Evolutionary conservation across 2,113 vertebrate genomes (phyloP), one percentile per base, ranked within the genome.

Genomic region (Melanerpes formicivorus): DNA sequence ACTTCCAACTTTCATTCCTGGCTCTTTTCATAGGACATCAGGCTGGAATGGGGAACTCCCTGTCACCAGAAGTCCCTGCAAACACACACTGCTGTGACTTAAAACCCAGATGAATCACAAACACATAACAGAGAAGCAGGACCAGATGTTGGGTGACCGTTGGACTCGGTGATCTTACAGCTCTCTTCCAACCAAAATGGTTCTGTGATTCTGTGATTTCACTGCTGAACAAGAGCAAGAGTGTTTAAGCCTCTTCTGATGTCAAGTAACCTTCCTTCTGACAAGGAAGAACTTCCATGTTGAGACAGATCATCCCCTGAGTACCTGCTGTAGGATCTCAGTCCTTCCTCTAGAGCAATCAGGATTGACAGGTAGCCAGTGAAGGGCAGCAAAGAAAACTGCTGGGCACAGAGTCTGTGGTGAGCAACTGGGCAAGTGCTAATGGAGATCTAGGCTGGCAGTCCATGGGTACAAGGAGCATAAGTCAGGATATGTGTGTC

Each of bases 1-100:
- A 58, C 65, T 91, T 91, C 77, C 77, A 91, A 14, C 69, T 83
- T 90, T 67, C 54, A 80, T 64, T 92, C 86, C 90, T 10, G 4
- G 34, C 79, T 59, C 50, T 78, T 86, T 75, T 80, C 72, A 44
- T 58, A 50, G 0, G 0, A 54, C 0, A 1, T 11, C 0, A 2
- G 65, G 54, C 19, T 26, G 44, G 84, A 34, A 0, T 25, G 34
- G 52, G 82, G 91, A 94, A 91, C 84, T 80, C 87, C 70, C 77
- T 88, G 82, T 59, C 87, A 91, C 66, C 46, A 80, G 87, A 50
- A 91, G 81, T 69, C 76, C 80, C 2, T 67, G 60, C 9, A 65
- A 81, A 88, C 90, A 93, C 71, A 66, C 72, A 15, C 58, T 80
- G 84, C 54, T 0, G 0, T 80, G 82, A 65, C 63, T 82, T 60